Evolutionary conservation across 2,888 invertebrate species (phyloP), one percentile per base, ranked within the genome.

Genomic region (Drosophila vallismaia): DNA sequence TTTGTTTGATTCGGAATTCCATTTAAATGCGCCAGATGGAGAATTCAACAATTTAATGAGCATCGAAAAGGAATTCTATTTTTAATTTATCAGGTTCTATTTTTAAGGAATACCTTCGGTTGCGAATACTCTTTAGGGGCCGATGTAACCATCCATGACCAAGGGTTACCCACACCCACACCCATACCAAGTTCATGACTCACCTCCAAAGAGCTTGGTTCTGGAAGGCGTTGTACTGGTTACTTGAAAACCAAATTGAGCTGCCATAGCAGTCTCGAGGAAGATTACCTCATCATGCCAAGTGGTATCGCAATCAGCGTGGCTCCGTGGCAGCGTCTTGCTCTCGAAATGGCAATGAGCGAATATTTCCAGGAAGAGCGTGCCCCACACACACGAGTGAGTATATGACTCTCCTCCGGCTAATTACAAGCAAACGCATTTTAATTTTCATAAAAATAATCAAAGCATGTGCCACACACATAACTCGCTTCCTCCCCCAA

Each of bases 351-450:
- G 80, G 80, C 81, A 86, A 84, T 81, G 86, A 86, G 84, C 81
- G 56, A 58, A 58, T 40, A 40, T 66, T 81, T 81, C 81, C 86
- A 77, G 81, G 81, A 86, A 81, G 75, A 86, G 78, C 57, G 77
- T 80, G 79, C 83, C 79, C 49, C 79, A 70, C 52, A 46, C 26
- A 45, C 40, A 6, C 5, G 28, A 4, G 4, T 28, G 4, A 14
- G 19, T 19, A 19, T 19, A 19, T 19, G 33, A 49, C 48, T 12
- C 59, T 48, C 48, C 55, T 26, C 55, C 51, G 56, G 57, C 31
- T 73, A 81, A 83, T 87, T 87, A 87, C 83, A 82, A 75, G 88
- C 77, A 86, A 87, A 83, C 88, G 88, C 79, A 83, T 82, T 87
- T 87, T 85, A 87, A 87, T 87, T 83, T 83, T 75, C 79, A 85